Conservation (phyloP, 2,113 vertebrate species). For the Pachycephala philippinensis region DNA sequence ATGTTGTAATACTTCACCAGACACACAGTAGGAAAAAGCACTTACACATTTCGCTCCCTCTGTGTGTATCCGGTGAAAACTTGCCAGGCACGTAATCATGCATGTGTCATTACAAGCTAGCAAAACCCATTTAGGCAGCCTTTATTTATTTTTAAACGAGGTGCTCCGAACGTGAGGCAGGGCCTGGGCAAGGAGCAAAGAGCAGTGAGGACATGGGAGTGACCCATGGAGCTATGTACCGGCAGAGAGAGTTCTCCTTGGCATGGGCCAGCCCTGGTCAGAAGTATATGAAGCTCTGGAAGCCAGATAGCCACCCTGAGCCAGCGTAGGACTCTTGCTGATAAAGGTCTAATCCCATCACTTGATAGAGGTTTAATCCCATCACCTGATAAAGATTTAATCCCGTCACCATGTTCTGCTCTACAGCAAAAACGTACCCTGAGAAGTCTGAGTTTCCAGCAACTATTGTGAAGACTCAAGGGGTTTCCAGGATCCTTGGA, state of each 20-base stretch:
- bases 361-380: not conserved
- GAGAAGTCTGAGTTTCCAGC: not conserved
- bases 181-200: not conserved
- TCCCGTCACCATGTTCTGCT: rapidly evolving
- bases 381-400: not conserved
- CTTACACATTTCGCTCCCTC: conserved; percentile 43
- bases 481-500: not conserved
- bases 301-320: not conserved
- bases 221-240: rapidly evolving
- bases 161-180: not conserved
- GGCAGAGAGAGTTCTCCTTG: too few relatives aligned
- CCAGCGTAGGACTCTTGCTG: not conserved
- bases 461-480: not conserved
- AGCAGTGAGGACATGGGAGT: rapidly evolving
- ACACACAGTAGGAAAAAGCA: conserved; percentile 48
- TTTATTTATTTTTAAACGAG: not conserved
- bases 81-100: conserved; percentile 49
- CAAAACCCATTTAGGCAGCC: not conserved
- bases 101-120: conserved; percentile 14
- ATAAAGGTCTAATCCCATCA: not conserved
- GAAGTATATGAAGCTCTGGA: not conserved
- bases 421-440: not conserved
- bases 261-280: not conserved
- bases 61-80: conserved; percentile 17
- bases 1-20: conserved; percentile 53